Evolutionary conservation across 2,113 vertebrate species (phyloP).

Genomic region (Myanophis thanlyinensis): DNA sequence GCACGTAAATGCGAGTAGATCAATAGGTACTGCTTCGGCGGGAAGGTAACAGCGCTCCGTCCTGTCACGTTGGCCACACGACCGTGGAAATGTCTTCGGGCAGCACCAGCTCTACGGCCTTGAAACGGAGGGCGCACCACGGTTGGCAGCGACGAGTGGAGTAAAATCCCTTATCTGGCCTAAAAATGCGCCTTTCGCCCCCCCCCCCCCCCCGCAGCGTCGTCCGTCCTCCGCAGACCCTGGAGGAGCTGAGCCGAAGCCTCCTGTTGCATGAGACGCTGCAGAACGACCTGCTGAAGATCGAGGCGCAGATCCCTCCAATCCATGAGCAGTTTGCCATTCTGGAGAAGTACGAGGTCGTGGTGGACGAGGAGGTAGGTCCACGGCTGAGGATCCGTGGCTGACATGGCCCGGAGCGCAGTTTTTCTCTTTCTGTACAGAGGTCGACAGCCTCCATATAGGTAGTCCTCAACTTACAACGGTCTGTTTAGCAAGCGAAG

Average conservation of each 20-base stretch:
- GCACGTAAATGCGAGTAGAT: not conserved
- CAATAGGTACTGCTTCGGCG: not conserved
- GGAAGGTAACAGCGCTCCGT: too few species aligned
- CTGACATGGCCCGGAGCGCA: rapidly evolving
- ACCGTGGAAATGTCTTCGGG: not conserved
- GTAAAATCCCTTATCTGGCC: not conserved
- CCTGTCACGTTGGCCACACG: too few species aligned
- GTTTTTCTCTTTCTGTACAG: too few species aligned
- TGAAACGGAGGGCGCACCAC: too few species aligned
- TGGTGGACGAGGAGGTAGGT: constrained; percentile 74
- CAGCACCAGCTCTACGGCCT: too few species aligned
- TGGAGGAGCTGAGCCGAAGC: constrained; percentile 75
- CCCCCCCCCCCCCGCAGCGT: constrained; percentile 66
- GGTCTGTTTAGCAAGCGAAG: not conserved
- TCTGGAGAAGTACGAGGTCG: constrained; percentile 84
- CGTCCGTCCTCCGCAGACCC: constrained; percentile 71
- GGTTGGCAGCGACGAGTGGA: not conserved
- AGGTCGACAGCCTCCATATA: not conserved
- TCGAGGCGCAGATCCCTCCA: constrained; percentile 77
- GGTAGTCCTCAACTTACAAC: not conserved
- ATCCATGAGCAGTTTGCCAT: constrained; percentile 87
- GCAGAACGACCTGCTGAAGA: constrained; percentile 69
- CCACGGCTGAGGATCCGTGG: rapidly evolving
- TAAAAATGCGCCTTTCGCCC: rapidly evolving
- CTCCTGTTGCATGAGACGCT: constrained; percentile 76